phyloP scores from a whole-genome alignment of 2,797 vertebrate species.

The Parambassis ranga region DNA sequence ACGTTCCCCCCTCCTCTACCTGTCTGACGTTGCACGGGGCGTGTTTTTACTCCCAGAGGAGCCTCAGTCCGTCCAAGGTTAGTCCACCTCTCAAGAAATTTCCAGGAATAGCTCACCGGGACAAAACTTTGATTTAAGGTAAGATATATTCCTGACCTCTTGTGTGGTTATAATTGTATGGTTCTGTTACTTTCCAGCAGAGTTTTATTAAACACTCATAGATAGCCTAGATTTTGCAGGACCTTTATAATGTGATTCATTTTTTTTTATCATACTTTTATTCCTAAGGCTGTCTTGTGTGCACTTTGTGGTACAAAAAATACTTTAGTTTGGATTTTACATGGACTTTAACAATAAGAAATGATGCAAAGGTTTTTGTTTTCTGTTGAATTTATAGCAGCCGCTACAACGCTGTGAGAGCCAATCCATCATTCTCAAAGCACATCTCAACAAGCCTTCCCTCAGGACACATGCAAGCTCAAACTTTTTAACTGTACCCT shows the following conservation, averaged over 20 bases:
- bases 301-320: background rate
- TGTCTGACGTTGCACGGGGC: slow-evolving; percentile 54
- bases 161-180: too few species aligned
- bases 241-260: too few species aligned
- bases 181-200: background rate
- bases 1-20: slow-evolving; percentile 34
- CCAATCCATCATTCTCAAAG: slow-evolving; percentile 8
- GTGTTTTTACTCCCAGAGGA: slow-evolving; percentile 22
- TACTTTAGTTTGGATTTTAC: background rate
- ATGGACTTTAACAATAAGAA: background rate
- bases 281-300: too few species aligned
- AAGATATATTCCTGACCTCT: slow-evolving; percentile 24
- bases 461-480: slow-evolving; percentile 16
- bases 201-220: background rate
- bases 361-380: background rate
- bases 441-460: slow-evolving; percentile 38
- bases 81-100: slow-evolving; percentile 4
- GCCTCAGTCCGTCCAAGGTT: background rate
- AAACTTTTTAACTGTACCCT: slow-evolving; percentile 40
- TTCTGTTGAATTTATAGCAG: background rate
- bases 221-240: too few species aligned
- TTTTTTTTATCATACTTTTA: too few species aligned
- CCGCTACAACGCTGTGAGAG: background rate
- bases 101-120: slow-evolving; percentile 19
- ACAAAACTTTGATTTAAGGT: slow-evolving; percentile 39